Base-by-base conservation (phyloP, 2,888 invertebrate species). In the Aproaerema taeniolella region DNA sequence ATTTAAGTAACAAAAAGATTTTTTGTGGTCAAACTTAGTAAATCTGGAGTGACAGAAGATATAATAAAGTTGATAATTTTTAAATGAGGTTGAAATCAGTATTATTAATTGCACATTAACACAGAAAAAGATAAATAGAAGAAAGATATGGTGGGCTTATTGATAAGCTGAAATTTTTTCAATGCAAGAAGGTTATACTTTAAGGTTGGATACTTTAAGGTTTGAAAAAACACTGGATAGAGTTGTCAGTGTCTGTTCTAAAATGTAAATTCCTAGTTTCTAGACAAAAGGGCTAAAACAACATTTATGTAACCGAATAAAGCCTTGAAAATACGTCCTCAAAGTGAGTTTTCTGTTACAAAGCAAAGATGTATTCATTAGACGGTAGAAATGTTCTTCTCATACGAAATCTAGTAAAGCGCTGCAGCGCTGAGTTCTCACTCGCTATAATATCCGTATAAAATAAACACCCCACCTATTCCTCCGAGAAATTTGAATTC, bases 401-500 rank as follows among this genome's bases (percentile, higher is more conserved):
- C 55, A 55, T 63, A 63, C 55, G 54, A 64, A 62, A 55, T 50
- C 42, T 42, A 43, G 45, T 46, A 46, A 45, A 70, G 73, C 74
- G 75, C 70, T 61, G 32, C 49, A 67, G 62, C 47, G 69, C 65
- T 64, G 47, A 52, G 33, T 45, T 36, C 32, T 36, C 36, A 40
- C 47, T 31, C 43, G 33, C 38, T 41, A 39, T 47, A 35, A 39
- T 38, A 56, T 46, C 58, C 58, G 59, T 52, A 57, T 55, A 55
- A 59, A 67, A 67, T 63, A 65, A 62, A 67, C 68, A 76, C 71
- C 81, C 75, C 74, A 72, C 71, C 71, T 78, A 80, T 80, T 81
- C 80, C 83, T 80, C 71, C 48, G 81, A 82, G 83, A 81, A 81
- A 81, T 82, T 83, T 74, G 72, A 85, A 83, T 79, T 80, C 67